These are phyloP conservation scores for Beaufortia kweichowensis DNA, from an alignment of 2,113 vertebrate genomes.

Conservation along the genomic window DNA sequence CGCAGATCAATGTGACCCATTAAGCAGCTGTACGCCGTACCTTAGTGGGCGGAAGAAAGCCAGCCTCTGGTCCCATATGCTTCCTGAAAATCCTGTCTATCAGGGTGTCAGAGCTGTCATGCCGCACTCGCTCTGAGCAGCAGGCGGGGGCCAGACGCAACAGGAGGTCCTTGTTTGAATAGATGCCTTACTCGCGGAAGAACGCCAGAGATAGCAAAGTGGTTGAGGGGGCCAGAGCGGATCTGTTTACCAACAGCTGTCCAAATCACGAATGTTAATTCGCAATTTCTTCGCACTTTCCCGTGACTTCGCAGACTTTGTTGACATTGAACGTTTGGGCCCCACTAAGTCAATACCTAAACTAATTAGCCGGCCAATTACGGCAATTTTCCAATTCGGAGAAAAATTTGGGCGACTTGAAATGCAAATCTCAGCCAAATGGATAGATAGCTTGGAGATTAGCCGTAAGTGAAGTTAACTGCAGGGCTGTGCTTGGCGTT, in stretches of 20 bases:
- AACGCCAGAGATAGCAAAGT: neutral
- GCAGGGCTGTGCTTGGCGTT: conserved; percentile 21
- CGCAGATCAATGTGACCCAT: conserved; percentile 46
- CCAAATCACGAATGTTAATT: conserved; percentile 44
- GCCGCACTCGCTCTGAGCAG: conserved; percentile 66
- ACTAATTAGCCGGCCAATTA: conserved; percentile 72
- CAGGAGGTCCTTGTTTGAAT: conserved; percentile 69
- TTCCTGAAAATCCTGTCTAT: conserved; percentile 69
- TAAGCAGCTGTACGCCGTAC: conserved; percentile 52
- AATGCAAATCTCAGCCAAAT: conserved; percentile 56
- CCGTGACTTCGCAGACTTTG: conserved; percentile 54
- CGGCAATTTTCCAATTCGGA: conserved; percentile 61
- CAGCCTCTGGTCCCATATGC: conserved; percentile 65
- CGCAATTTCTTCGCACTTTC: conserved; percentile 19
- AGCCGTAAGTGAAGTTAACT: conserved; percentile 45
- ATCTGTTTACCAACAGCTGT: conserved; percentile 58
- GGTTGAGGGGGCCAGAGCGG: neutral
- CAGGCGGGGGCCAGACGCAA: conserved; percentile 59
- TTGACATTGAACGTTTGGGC: conserved; percentile 59
- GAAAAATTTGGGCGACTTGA: conserved; percentile 60
- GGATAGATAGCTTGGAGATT: conserved; percentile 47
- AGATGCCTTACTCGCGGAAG: conserved; percentile 40
- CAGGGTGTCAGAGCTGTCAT: conserved; percentile 70
- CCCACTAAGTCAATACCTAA: conserved; percentile 56
- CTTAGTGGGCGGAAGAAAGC: conserved; percentile 29